Evolutionary conservation across 2,797 vertebrate genomes (phyloP).

Genomic region (Pipistrellus pipistrellus): DNA sequence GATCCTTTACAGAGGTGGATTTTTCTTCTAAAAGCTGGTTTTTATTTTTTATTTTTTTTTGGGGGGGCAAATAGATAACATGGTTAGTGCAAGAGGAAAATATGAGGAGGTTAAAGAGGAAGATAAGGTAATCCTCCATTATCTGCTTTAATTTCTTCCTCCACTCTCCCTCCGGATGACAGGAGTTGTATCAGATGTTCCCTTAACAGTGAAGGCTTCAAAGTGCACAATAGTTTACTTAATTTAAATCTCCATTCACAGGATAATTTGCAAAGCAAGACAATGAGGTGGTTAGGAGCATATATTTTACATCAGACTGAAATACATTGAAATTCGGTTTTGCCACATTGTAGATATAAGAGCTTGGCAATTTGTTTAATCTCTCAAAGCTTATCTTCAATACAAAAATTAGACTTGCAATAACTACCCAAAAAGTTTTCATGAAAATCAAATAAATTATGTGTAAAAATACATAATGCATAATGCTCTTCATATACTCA

Average conservation of each 20-base stretch:
- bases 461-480: background rate
- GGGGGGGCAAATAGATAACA: background rate
- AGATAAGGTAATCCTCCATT: background rate
- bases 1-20: background rate
- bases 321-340: background rate
- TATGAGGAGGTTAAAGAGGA: background rate
- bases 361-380: background rate
- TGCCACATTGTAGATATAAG: background rate
- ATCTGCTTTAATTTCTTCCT: background rate
- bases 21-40: background rate
- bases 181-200: background rate
- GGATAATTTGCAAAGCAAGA: background rate
- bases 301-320: slow-evolving; percentile 31
- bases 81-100: background rate
- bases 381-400: background rate
- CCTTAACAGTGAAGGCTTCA: background rate
- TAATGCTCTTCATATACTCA: background rate
- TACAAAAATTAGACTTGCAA: background rate
- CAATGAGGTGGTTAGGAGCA: background rate
- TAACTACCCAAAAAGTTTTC: background rate
- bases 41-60: slow-evolving; percentile 12
- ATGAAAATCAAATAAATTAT: background rate
- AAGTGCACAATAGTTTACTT: background rate
- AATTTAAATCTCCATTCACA: background rate
- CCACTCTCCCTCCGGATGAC: no score